Evolutionary conservation across 1,140 invertebrate genomes (phyloP), one percentile per base, ranked within the genome.

Genomic region (Sitophilus oryzae): DNA sequence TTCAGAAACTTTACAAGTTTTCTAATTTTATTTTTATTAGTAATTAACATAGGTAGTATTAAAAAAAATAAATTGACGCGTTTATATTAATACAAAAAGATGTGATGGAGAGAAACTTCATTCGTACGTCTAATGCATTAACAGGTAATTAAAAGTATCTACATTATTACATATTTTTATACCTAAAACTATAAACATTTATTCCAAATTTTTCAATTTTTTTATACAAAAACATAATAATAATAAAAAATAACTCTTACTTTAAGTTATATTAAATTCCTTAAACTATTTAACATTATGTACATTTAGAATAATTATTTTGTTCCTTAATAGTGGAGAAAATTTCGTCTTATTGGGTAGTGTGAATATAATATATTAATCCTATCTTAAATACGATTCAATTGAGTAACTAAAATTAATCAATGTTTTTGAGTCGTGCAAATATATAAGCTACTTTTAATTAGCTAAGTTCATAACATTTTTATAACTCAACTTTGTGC

Each of bases 251-350:
- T 30, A 56, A 49, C 14, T 18, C 8, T 50, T 50, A 45, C 19
- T 22, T 43, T 56, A 47, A 50, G 23, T 43, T 52, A 52, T 41
- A 43, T 38, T 50, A 49, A 44, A 40, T 58, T 50, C 52, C 48
- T 55, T 51, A 57, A 51, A 60, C 40, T 70, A 70, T 70, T 62
- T 69, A 71, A 71, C 70, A 71, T 66, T 71, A 71, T 71, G 65
- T 71, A 71, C 70, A 71, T 71, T 71, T 71, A 71, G 70, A 71
- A 71, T 71, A 66, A 69, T 71, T 60, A 66, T 62, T 15, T 71
- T 69, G 66, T 64, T 69, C 63, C 65, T 62, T 62, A 58, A 55
- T 65, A 50, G 59, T 58, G 57, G 53, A 62, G 9, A 16, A 46
- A 34, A 61, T 46, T 49, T 56, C 52, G 52, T 57, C 61, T 47